Percentiles rank a stretch among this genome's conserved stretches.
Evolutionary conservation across 2,888 invertebrate species (phyloP).

Genomic region (Drosophila niveifrons): DNA sequence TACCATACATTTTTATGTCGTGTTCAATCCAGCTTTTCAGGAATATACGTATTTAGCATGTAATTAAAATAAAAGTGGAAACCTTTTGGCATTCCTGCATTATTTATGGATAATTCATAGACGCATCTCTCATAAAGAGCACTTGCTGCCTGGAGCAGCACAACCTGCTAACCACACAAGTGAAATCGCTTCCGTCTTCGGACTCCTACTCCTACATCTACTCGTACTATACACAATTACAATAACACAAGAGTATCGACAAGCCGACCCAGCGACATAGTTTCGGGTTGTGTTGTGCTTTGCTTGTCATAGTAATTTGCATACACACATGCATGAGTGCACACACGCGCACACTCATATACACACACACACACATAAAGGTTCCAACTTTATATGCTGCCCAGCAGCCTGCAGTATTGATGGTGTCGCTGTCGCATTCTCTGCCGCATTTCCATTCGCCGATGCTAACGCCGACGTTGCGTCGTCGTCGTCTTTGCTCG

Average conservation of each 20-base stretch:
- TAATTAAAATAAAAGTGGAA: too few relatives aligned
- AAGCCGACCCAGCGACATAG: constrained; percentile 74
- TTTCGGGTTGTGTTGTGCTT: constrained; percentile 59
- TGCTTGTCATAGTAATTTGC: constrained; percentile 72
- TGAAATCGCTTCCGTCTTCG: background rate
- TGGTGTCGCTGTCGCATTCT: constrained; percentile 10
- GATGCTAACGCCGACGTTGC: background rate
- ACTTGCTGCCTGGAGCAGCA: constrained; percentile 34
- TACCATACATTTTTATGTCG: too few relatives aligned
- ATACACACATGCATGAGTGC: constrained; percentile 41
- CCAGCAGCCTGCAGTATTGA: constrained; percentile 39
- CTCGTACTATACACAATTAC: background rate
- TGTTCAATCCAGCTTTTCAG: too few relatives aligned
- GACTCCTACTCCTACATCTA: background rate
- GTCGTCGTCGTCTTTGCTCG: constrained; percentile 34
- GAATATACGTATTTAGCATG: too few relatives aligned
- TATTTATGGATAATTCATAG: constrained; percentile 67
- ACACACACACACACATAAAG: constrained; percentile 20
- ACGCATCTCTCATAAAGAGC: constrained; percentile 64
- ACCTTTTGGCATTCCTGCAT: constrained; percentile 37
- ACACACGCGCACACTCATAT: constrained; percentile 27
- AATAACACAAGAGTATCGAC: constrained; percentile 37
- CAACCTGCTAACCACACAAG: constrained; percentile 28
- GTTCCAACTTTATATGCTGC: constrained; percentile 48
- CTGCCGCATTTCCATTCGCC: background rate